A percentile compares a stretch with the other conserved stretches of the same genome.
Evolutionary conservation across 2,888 invertebrate species (phyloP).

Genomic region (Brachypalpus laphriformis): DNA sequence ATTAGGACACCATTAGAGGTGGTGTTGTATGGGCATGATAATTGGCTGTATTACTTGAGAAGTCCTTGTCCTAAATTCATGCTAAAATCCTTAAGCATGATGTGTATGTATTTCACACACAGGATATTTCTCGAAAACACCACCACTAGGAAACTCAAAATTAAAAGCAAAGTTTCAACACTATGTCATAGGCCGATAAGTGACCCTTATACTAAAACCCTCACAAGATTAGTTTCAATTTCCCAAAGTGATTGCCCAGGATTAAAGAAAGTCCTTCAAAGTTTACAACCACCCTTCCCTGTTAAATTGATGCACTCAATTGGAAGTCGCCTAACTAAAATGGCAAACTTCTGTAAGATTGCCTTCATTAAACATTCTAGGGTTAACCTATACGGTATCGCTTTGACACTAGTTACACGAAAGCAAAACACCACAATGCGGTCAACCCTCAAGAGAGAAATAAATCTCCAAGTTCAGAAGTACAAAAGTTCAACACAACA

Average conservation of each 20-base stretch:
- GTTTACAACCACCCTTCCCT: not conserved
- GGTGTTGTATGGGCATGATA: too few species aligned
- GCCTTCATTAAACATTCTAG: constrained; percentile 16
- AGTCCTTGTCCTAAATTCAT: too few species aligned
- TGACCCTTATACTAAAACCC: too few species aligned
- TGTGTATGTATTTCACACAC: too few species aligned
- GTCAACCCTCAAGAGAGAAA: not conserved
- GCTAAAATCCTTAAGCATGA: too few species aligned
- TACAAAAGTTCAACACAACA: constrained; percentile 6
- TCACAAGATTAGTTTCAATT: too few species aligned
- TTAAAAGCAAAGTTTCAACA: too few species aligned
- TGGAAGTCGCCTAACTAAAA: constrained; percentile 10
- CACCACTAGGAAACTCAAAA: too few species aligned
- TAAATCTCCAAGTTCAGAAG: constrained; percentile 9
- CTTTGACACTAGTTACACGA: not conserved
- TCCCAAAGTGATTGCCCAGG: not conserved
- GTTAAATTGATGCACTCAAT: constrained; percentile 17
- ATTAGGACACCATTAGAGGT: too few species aligned
- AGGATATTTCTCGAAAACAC: too few species aligned
- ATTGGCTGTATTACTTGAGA: too few species aligned
- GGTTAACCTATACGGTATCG: not conserved
- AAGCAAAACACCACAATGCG: not conserved
- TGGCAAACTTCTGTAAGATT: constrained; percentile 8
- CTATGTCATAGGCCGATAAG: too few species aligned
- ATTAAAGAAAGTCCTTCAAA: not conserved